Evolutionary conservation across 2,113 vertebrate species (phyloP), one percentile per base, ranked within the genome.

Genomic region (Gallinago jamesoni): DNA sequence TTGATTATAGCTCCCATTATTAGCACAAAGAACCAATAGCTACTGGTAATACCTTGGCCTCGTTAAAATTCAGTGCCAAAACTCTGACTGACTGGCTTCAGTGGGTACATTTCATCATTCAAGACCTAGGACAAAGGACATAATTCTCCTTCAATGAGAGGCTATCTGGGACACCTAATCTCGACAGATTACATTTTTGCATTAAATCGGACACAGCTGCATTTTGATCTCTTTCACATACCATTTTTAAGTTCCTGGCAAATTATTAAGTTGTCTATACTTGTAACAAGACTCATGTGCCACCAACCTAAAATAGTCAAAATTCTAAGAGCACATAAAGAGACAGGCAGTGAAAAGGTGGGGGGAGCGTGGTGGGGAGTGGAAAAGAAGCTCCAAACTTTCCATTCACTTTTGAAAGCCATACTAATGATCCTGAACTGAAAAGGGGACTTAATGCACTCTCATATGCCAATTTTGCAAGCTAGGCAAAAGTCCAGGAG

Each of bases 21-120:
- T 41, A 89, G 41, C 66, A 79, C 22, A 89, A 78, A 93, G 60
- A 77, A 76, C 17, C 35, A 91, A 30, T 20, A 41, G 55, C 73
- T 90, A 85, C 69, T 7, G 6, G 45, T 79, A 74, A 35, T 27
- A 91, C n/a, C 80, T 62, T 53, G 28, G 41, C 20, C 77, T 94
- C 18, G 37, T 78, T 64, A 81, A 82, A 89, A 89, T 89, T 83
- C 93, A 85, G 45, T 68, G 60, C 70, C 62, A 93, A 94, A 96
- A 81, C 30, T 89, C 60, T 8, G 4, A 31, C 64, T 64, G 88
- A 84, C 45, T 64, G 88, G 82, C 41, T 96, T 92, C 86, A 90
- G 39, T 41, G 68, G 35, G 18, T 56, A 59, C 11, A 60, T 79
- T 94, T 89, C 60, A 84, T 72, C 43, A 76, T 82, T 60, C 4